A percentile compares a stretch with the other conserved stretches of the same genome.
Conservation (phyloP, 2,888 invertebrate genomes). For the Mesochorus sp. region DNA sequence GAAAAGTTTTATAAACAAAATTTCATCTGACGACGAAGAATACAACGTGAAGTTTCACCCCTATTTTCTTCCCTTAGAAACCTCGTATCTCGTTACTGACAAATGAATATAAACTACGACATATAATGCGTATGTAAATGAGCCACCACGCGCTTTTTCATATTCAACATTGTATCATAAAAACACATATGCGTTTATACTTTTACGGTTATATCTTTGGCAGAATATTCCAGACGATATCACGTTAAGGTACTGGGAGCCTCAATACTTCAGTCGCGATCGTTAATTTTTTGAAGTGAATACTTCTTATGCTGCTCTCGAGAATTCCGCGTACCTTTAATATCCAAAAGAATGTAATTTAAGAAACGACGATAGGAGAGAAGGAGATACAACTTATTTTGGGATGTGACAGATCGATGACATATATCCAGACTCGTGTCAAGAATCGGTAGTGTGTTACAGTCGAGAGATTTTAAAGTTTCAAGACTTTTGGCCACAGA, state of each 20-base stretch:
- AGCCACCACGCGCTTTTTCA: conserved; percentile 17
- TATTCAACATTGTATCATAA: conserved; percentile 27
- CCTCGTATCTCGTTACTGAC: conserved; percentile 8
- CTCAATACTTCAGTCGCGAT: conserved; percentile 10
- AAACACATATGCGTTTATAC: conserved; percentile 9
- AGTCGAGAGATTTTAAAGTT: conserved; percentile 22
- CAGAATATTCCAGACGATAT: background rate
- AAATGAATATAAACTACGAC: conserved; percentile 33
- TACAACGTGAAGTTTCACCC: background rate
- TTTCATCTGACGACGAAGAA: background rate
- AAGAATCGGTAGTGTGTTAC: background rate
- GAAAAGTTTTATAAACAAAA: no score
- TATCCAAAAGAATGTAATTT: no score
- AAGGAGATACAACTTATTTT: no score
- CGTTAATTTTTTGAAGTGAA: no score
- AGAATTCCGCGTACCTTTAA: no score
- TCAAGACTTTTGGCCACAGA: background rate
- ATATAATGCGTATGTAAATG: conserved; percentile 39
- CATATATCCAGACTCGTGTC: no score
- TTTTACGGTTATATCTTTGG: conserved; percentile 25
- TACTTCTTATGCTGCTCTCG: no score
- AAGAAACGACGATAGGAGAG: no score
- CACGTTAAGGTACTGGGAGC: background rate
- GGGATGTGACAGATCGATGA: no score
- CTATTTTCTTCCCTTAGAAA: no score